phyloP scores from a whole-genome alignment of 1,140 invertebrate genomes.

The Brachystomella parvula region DNA sequence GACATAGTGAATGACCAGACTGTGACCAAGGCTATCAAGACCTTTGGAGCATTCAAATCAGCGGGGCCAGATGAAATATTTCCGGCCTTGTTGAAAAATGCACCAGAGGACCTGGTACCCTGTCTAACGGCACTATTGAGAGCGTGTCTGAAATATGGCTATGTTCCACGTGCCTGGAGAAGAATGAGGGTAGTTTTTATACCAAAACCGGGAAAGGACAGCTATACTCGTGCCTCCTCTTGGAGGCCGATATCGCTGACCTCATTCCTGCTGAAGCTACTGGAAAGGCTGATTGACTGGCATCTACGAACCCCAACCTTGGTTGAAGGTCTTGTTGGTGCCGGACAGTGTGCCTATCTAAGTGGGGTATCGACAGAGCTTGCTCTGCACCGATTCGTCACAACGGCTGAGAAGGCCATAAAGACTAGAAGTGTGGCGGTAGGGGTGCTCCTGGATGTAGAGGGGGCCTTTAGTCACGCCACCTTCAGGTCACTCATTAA shows the following conservation, averaged over 20 bases:
- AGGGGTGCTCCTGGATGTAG: slow-evolving; percentile 17
- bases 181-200: slow-evolving; percentile 17
- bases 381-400: slow-evolving; percentile 16
- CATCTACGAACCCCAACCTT: slow-evolving; percentile 10
- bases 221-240: background rate
- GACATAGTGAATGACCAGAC: background rate
- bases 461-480: slow-evolving; percentile 23
- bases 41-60: slow-evolving; percentile 18
- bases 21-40: slow-evolving; percentile 11
- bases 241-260: slow-evolving; percentile 29
- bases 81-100: slow-evolving; percentile 16
- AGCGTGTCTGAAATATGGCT: slow-evolving; percentile 19
- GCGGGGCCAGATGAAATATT: slow-evolving; percentile 24
- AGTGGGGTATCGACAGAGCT: slow-evolving; percentile 17
- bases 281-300: slow-evolving; percentile 22
- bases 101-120: background rate
- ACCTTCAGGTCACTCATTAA: background rate
- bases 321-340: background rate
- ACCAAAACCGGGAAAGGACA: slow-evolving; percentile 23
- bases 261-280: slow-evolving; percentile 20
- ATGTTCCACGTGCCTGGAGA: slow-evolving; percentile 16
- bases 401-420: slow-evolving; percentile 17
- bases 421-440: background rate
- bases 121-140: background rate
- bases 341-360: background rate